These are phyloP conservation scores for Myotis davidii DNA, from an alignment of 2,113 vertebrate genomes.

Conservation along the genomic window DNA sequence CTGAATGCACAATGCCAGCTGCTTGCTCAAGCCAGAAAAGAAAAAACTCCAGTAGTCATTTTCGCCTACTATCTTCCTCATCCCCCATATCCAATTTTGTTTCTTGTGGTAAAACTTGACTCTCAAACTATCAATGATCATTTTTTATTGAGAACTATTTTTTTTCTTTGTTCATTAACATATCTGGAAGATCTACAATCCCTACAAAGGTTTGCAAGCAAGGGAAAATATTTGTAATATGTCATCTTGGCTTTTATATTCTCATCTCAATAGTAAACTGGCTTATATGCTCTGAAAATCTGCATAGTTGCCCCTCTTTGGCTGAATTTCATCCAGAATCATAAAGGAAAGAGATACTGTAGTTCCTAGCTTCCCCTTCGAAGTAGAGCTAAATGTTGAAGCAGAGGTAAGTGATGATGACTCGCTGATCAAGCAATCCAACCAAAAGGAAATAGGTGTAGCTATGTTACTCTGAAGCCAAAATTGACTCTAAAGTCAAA, in stretches of 20 bases:
- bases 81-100: not conserved
- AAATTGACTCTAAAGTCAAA: not conserved
- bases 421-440: not conserved
- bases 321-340: not conserved
- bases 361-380: not conserved
- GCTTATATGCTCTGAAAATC: constrained; percentile 41
- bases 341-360: not conserved
- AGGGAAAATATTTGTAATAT: not conserved
- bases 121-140: not conserved
- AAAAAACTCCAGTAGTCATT: not conserved
- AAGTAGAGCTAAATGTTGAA: not conserved
- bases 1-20: not conserved
- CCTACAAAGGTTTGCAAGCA: constrained; percentile 31
- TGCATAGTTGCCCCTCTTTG: not conserved
- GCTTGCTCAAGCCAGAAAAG: not conserved
- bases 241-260: not conserved
- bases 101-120: constrained; percentile 10
- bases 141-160: not conserved
- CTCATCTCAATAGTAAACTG: not conserved
- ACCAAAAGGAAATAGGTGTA: not conserved
- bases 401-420: not conserved
- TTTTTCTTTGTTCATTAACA: constrained; percentile 13
- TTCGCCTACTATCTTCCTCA: not conserved
- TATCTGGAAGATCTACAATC: not conserved
- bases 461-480: not conserved